Evolutionary conservation across 1,140 invertebrate species (phyloP), one percentile per base, ranked within the genome.

Genomic region (Cataglyphis hispanica): DNA sequence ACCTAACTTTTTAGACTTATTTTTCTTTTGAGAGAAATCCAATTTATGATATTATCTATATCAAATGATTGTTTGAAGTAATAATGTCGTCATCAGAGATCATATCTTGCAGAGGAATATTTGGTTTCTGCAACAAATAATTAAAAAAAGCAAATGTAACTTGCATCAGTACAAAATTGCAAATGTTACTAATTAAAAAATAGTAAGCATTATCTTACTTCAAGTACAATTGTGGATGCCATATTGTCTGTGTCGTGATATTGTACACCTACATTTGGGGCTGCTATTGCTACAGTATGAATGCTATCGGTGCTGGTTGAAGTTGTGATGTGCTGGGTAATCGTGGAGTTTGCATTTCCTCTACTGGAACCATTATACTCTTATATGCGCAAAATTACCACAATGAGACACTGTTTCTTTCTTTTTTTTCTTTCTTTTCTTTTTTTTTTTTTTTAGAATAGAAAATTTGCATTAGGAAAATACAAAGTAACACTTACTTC

Each of bases 401-500:
- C 2, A 83, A 84, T 74, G 60, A 74, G 60, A 90, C 63, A 77
- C 27, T 40, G 56, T 61, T 63, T 61, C 50, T 86, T 11, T 25
- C 53, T 86, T 46, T 43, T 46, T 80, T 88, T n/a, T 56, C 76
- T 88, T n/a, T 56, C 76, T 88, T n/a, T n/a, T n/a, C n/a, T n/a
- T n/a, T n/a, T n/a, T n/a, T n/a, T n/a, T n/a, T n/a, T n/a, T 13
- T 86, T 31, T 10, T 50, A 64, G 34, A 60, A 74, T 22, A 50
- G 27, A 53, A 64, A 50, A 70, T n/a, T 43, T 19, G 11, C 31
- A 31, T 61, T 31, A 76, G 10, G 37, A 37, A 34, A 56, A 22
- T 64, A 84, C n/a, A 76, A 58, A 70, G 8, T 60, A 74, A 66
- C 43, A 92, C 91, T 94, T 93, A 96, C 95, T 93, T 95, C 92